These are phyloP conservation scores for Euura saliciscinereae DNA, from an alignment of 1,140 invertebrate genomes.

Conservation along the genomic window DNA sequence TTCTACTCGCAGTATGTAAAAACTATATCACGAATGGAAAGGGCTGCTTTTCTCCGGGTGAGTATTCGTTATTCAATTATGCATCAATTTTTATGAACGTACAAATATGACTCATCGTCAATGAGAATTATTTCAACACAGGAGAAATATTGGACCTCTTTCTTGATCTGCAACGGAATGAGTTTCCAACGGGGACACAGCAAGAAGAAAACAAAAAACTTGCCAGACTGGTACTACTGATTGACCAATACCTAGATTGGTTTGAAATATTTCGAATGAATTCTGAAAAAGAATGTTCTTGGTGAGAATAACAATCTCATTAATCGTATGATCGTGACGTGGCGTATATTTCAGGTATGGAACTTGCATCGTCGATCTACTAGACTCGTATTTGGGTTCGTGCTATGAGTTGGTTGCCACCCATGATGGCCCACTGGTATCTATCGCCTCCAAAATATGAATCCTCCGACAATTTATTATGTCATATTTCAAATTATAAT, in stretches of 20 bases:
- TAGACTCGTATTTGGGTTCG: conserved; percentile 16
- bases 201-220: conserved; percentile 18
- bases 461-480: neutral
- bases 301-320: neutral
- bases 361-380: conserved; percentile 14
- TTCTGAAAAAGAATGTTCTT: conserved; percentile 13
- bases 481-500: neutral
- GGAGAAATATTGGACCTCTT: conserved; percentile 19
- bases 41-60: conserved; percentile 11
- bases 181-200: neutral
- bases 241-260: conserved; percentile 20
- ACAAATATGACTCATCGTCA: too few relatives aligned
- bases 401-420: conserved; percentile 15
- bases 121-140: neutral
- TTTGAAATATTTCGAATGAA: conserved; percentile 17
- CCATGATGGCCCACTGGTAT: conserved; percentile 15
- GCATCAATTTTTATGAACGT: neutral
- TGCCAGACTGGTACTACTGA: conserved; percentile 18
- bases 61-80: neutral
- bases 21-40: conserved; percentile 10
- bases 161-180: conserved; percentile 11
- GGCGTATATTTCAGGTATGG: conserved; percentile 11
- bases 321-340: neutral
- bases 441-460: neutral
- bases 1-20: conserved; percentile 18